Base-by-base conservation (phyloP, 2,797 vertebrate species). In the Sebastes diaconus region DNA sequence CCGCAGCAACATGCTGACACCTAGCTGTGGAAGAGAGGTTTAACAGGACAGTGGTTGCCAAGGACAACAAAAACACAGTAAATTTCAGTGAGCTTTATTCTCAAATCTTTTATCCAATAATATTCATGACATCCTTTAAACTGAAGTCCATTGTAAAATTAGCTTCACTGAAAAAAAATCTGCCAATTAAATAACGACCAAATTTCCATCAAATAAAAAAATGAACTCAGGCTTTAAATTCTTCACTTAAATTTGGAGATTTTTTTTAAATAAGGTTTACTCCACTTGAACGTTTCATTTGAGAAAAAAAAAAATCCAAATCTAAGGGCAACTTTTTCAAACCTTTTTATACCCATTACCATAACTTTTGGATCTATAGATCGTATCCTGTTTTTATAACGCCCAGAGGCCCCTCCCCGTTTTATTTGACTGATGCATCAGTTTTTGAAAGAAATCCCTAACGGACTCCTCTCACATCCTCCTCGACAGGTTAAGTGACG, bases 71-170 rank as follows among this genome's bases (percentile, higher is more conserved):
- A 30, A 39, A 14, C 76, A 58, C 50, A 10, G 14, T 90, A 95
- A 96, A 96, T 97, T 98, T 97, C 98, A 99, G 98, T 96, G 97
- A 98, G 97, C 95, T 97, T 99, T 99, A 99, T 99, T 99, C 80
- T 95, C 89, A 95, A 90, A 98, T 92, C 83, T 85, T 93, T 66
- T 76, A 83, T 93, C 86, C 91, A 90, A 92, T 93, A 74, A 72
- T 84, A 85, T 90, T 81, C 86, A 90, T 80, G 84, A 92, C 90
- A 88, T 87, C 6, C 71, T 83, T 74, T 81, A 36, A 91, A 92
- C 87, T 91, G 18, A 93, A 84, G 80, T 92, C 76, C 75, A 83
- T 64, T 84, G 81, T 89, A 94, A 93, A 92, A 92, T 75, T 78
- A 84, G 93, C 94, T 42, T 88, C 95, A 96, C 96, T 95, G 95